These are phyloP conservation scores for Drosophila hydei DNA, from an alignment of 1,140 invertebrate genomes.

Conservation along the genomic window DNA sequence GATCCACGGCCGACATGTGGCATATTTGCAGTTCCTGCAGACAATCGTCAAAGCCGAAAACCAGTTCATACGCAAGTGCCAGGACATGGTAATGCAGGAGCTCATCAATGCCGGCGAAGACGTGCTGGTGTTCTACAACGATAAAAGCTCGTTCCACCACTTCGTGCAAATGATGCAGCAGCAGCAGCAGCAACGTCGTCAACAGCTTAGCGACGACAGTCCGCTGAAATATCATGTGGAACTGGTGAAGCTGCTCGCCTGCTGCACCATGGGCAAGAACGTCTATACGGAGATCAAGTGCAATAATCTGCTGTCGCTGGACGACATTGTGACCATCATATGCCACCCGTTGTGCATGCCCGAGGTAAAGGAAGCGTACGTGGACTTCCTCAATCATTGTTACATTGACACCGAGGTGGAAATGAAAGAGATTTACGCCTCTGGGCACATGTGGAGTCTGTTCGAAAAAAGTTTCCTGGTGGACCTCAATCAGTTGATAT, in stretches of 20 bases:
- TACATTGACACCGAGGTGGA: slow-evolving; percentile 99
- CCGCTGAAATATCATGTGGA: slow-evolving; percentile 96
- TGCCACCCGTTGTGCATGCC: slow-evolving; percentile 96
- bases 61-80: slow-evolving; percentile 97
- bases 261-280: slow-evolving; percentile 99
- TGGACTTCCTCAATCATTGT: slow-evolving; percentile 99
- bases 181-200: slow-evolving; percentile 45
- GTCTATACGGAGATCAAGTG: slow-evolving; percentile 99
- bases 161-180: slow-evolving; percentile 97
- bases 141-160: slow-evolving; percentile 95
- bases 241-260: slow-evolving; percentile 96
- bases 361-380: slow-evolving; percentile 99
- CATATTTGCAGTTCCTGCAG: slow-evolving; percentile 98
- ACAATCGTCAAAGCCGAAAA: slow-evolving; percentile 98
- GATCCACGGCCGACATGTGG: slow-evolving; percentile 96
- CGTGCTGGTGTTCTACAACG: slow-evolving; percentile 98
- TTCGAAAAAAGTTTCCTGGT: slow-evolving; percentile 98
- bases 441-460: slow-evolving; percentile 98
- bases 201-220: slow-evolving; percentile 67
- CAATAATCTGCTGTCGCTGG: slow-evolving; percentile 97
- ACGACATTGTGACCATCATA: slow-evolving; percentile 98
- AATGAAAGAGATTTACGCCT: slow-evolving; percentile 99
- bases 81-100: slow-evolving; percentile 99
- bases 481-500: slow-evolving; percentile 90
- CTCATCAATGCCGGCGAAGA: slow-evolving; percentile 98